Evolutionary conservation across 1,140 invertebrate genomes (phyloP), one percentile per base, ranked within the genome.

Genomic region (Ceratosolen solmsi): DNA sequence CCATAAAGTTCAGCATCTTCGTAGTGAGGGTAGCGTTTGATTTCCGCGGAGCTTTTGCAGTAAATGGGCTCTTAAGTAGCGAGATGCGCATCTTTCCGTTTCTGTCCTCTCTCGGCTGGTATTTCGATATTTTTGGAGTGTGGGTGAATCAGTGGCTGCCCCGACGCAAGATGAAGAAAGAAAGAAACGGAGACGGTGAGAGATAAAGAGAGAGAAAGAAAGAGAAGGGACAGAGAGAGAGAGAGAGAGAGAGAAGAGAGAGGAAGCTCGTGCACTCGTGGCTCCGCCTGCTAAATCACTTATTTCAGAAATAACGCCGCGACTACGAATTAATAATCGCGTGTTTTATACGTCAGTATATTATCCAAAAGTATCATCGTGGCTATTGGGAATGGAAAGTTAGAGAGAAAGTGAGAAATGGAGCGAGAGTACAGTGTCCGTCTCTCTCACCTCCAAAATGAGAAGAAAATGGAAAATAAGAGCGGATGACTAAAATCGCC

Each of bases 81-180:
- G 73, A 82, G 83, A 82, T 82, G 60, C 78, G 54, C 72, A 73
- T 49, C 54, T 30, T 36, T 1, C 41, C 54, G 22, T 41, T 63
- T 36, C 36, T 65, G 9, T 25, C 15, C 56, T 73, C 41, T 30
- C 8, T 20, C n/a, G 33, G 58, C 84, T 83, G 86, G 86, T 87
- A 87, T 88, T 86, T 86, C 68, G 86, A 84, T 90, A 82, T 91
- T 90, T 90, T 90, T 87, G 87, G 89, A 89, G 88, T 87, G 88
- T 88, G 90, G 89, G 89, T 91, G 90, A 91, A 90, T 91, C 89
- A 90, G 87, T 85, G 89, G 88, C 88, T 86, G 88, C 70, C 80
- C 82, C 68, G 84, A 72, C 78, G 83, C 8, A 72, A 70, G 25
- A 75, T 8, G 63, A 58, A 74, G 30, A 68, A 30, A 51, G 74